Evolutionary conservation across 2,888 invertebrate genomes (phyloP).

Genomic region (Tridacna gigas): DNA sequence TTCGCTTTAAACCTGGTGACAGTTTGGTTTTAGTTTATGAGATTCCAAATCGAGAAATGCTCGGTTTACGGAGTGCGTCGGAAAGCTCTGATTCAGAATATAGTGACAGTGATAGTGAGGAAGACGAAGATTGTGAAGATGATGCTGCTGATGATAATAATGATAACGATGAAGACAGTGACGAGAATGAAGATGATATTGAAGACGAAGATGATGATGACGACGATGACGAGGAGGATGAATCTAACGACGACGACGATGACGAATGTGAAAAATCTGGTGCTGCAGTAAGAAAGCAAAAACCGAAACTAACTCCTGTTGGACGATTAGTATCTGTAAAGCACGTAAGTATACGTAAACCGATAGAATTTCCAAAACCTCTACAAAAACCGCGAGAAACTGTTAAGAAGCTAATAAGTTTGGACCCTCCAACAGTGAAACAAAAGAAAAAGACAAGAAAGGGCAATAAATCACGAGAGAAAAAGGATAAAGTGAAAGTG

Average conservation of each 20-base stretch:
- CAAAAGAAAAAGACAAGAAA: conserved; percentile 17
- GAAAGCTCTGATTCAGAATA: conserved; percentile 54
- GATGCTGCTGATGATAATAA: conserved; percentile 38
- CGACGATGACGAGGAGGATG: conserved; percentile 3
- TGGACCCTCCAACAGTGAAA: conserved; percentile 7
- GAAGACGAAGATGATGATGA: conserved; percentile 35
- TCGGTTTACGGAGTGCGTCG: conserved; percentile 60
- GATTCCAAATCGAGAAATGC: conserved; percentile 63
- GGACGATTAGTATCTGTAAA: conserved; percentile 56
- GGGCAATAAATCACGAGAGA: conserved; percentile 32
- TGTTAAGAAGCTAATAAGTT: not conserved
- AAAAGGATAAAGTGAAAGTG: conserved; percentile 7
- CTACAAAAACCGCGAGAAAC: conserved; percentile 6
- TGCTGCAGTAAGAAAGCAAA: not conserved
- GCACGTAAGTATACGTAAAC: conserved; percentile 47
- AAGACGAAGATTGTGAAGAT: conserved; percentile 44
- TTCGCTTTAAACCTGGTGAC: conserved; percentile 62
- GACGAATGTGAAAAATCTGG: conserved; percentile 16
- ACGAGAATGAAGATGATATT: conserved; percentile 10
- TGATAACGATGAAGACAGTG: conserved; percentile 38
- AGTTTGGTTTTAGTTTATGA: conserved; percentile 57
- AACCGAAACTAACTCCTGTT: conserved; percentile 35
- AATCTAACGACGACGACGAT: conserved; percentile 12
- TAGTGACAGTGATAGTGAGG: conserved; percentile 50
- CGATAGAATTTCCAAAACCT: conserved; percentile 16